Conservation (phyloP, 23 tunicate genomes). For the Phallusia fumigata region DNA sequence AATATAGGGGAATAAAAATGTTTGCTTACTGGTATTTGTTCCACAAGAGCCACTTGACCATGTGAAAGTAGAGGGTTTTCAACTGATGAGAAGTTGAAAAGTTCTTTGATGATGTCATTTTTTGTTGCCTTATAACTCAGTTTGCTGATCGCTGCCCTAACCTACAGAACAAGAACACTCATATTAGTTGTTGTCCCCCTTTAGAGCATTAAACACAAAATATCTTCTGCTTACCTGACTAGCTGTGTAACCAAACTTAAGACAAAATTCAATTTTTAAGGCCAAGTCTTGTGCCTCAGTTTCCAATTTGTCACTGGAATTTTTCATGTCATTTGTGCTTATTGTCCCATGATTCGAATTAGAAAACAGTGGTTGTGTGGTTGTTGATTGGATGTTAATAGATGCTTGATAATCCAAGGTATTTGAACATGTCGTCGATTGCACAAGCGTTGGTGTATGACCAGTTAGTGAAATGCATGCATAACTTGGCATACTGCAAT, state of each 20-base stretch:
- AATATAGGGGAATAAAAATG: neutral
- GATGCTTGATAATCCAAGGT: neutral
- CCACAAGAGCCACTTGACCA: neutral
- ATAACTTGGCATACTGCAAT: neutral
- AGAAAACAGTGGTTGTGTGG: neutral
- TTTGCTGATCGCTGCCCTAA: constrained; percentile 48
- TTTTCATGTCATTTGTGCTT: neutral
- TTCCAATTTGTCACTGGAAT: constrained; percentile 6
- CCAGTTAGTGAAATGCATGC: neutral
- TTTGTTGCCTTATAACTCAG: constrained; percentile 70
- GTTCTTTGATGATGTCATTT: constrained; percentile 75
- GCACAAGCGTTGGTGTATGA: neutral
- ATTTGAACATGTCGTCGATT: constrained; percentile 7
- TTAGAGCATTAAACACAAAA: no score
- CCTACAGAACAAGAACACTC: constrained; percentile 17
- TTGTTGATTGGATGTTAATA: neutral
- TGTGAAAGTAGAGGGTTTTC: constrained; percentile 18
- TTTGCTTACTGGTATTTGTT: neutral
- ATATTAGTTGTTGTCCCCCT: no score
- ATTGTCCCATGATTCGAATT: neutral
- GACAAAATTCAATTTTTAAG: constrained; percentile 79
- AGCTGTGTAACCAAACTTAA: constrained; percentile 72
- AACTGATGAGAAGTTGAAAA: constrained; percentile 30
- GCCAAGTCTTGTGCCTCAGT: constrained; percentile 53
- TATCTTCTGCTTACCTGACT: constrained; percentile 42